phyloP scores from a whole-genome alignment of 2,888 invertebrate species.

The Aphelenchoides bicaudatus region DNA sequence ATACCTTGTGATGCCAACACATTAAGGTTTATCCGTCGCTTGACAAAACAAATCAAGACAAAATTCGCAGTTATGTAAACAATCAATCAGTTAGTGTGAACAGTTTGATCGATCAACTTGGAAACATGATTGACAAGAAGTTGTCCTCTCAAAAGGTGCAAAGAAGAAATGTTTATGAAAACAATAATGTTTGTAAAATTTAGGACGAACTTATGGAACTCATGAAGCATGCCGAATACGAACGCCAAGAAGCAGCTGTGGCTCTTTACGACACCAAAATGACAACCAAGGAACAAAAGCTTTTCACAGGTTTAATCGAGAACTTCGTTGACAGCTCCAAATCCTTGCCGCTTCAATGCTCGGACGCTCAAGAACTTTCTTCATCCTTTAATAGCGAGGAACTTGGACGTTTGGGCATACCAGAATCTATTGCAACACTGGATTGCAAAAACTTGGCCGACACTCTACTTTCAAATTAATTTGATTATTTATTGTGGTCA shows the following conservation, averaged over 20 bases:
- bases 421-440: not conserved
- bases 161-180: not conserved
- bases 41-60: no score
- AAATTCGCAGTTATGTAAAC: no score
- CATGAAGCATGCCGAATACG: not conserved
- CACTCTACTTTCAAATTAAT: conserved; percentile 6
- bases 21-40: no score
- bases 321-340: not conserved
- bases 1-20: no score
- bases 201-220: conserved; percentile 1
- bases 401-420: not conserved
- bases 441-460: not conserved
- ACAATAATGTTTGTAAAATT: not conserved
- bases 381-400: not conserved
- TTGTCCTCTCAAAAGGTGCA: not conserved
- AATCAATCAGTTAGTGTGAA: no score
- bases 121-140: not conserved
- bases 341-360: conserved; percentile 5
- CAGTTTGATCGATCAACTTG: not conserved
- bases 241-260: conserved; percentile 2
- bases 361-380: not conserved
- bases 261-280: not conserved
- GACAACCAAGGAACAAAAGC: not conserved
- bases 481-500: not conserved
- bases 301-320: not conserved